Percentiles rank a stretch among this genome's conserved stretches.
phyloP scores from a whole-genome alignment of 2,888 invertebrate species.

The Monoplex corrugatus region DNA sequence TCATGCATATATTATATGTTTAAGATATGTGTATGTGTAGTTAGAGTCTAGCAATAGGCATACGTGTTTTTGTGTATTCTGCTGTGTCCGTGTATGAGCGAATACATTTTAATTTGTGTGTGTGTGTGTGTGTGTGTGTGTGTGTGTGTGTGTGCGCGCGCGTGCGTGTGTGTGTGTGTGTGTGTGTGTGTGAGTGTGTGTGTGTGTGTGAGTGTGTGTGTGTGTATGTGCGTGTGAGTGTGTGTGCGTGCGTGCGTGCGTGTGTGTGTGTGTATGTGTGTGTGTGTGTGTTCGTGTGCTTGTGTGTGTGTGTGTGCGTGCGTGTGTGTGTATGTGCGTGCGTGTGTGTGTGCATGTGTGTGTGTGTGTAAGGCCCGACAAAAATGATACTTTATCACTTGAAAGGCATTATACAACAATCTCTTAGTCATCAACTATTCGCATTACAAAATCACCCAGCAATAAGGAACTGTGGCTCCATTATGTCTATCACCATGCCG shows the following conservation, averaged over 20 bases:
- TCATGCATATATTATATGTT: too few relatives aligned
- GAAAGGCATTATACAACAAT: too few relatives aligned
- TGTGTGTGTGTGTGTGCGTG: conserved; percentile 8
- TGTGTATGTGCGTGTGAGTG: not conserved
- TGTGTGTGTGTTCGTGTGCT: conserved; percentile 7
- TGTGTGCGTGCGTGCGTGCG: conserved; percentile 24
- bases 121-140: not conserved
- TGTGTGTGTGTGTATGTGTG: conserved; percentile 18
- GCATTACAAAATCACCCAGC: too few relatives aligned
- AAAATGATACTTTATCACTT: not conserved
- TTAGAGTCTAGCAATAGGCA: too few relatives aligned
- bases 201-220: conserved; percentile 11
- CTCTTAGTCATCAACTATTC: too few relatives aligned
- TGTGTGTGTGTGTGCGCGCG: not conserved
- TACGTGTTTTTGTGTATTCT: not conserved
- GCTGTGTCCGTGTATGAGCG: not conserved
- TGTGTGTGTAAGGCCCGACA: not conserved
- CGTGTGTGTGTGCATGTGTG: conserved; percentile 8
- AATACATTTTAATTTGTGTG: not conserved
- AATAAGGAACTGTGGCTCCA: too few relatives aligned
- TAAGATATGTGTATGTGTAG: too few relatives aligned
- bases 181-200: conserved; percentile 3
- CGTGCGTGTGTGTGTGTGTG: conserved; percentile 13
- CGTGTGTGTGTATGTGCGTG: conserved; percentile 27
- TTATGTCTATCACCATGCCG: too few relatives aligned